These are phyloP conservation scores for Drosophila austrosaltans DNA, from an alignment of 2,888 invertebrate genomes.

Conservation along the genomic window DNA sequence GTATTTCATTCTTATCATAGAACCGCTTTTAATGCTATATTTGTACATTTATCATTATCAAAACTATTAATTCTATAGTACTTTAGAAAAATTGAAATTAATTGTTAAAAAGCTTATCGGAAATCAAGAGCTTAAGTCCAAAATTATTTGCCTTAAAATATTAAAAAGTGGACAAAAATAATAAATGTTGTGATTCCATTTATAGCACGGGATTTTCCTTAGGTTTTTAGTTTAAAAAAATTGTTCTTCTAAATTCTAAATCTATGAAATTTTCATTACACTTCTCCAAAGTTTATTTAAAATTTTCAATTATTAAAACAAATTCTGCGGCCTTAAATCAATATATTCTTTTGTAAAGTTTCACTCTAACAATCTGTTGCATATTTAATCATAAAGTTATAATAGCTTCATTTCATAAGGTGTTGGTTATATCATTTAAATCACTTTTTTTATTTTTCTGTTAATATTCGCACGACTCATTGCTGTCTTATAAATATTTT, in stretches of 20 bases:
- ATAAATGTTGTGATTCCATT: background rate
- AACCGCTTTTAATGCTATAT: too few species aligned
- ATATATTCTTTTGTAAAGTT: background rate
- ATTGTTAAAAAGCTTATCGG: background rate
- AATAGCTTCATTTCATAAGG: background rate
- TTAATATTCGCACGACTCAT: slow-evolving; percentile 31
- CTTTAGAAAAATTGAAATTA: background rate
- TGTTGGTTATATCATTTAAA: slow-evolving; percentile 5
- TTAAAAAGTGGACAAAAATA: background rate
- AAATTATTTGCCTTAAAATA: background rate
- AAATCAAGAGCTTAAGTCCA: background rate
- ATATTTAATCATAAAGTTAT: background rate
- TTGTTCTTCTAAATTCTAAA: background rate
- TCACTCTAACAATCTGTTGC: background rate
- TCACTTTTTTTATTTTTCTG: background rate
- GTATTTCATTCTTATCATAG: too few species aligned
- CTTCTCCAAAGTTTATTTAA: too few species aligned
- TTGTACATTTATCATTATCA: too few species aligned
- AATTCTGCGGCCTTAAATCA: too few species aligned
- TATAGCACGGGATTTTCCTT: background rate
- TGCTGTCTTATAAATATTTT: slow-evolving; percentile 33
- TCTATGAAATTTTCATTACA: too few species aligned
- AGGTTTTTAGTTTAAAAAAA: too few species aligned
- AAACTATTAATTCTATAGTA: background rate
- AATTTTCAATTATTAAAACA: too few species aligned